These are phyloP conservation scores for Parnassius mnemosyne DNA, from an alignment of 2,888 invertebrate genomes.

Conservation along the genomic window DNA sequence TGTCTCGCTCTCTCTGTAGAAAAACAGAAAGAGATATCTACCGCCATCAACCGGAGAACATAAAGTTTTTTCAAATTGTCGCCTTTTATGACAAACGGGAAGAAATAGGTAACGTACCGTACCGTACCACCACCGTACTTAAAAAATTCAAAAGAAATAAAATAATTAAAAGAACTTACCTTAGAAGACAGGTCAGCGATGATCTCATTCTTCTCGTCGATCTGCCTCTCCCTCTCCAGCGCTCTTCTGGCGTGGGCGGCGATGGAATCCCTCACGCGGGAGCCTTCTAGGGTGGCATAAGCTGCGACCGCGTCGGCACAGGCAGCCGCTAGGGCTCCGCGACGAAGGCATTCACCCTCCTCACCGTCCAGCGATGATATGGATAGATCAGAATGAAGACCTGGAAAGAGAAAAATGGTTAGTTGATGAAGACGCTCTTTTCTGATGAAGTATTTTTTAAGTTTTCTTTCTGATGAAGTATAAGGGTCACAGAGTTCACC, in stretches of 20 bases:
- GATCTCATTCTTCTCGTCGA: constrained; percentile 88
- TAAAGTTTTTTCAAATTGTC: too few species aligned
- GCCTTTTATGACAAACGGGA: too few species aligned
- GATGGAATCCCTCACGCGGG: constrained; percentile 86
- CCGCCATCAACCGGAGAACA: too few species aligned
- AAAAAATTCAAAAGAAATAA: too few species aligned
- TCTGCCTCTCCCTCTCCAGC: constrained; percentile 88
- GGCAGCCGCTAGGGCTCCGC: constrained; percentile 84
- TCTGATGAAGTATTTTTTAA: too few species aligned
- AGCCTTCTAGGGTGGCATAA: constrained; percentile 87
- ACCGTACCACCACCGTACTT: too few species aligned
- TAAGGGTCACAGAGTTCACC: too few species aligned
- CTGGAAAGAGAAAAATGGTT: constrained; percentile 52
- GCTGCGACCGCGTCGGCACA: constrained; percentile 88
- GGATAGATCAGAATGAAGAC: constrained; percentile 85
- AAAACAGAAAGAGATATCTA: too few species aligned
- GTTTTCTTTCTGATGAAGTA: too few species aligned
- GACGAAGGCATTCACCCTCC: constrained; percentile 78
- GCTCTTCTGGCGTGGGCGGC: constrained; percentile 88
- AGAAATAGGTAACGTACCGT: too few species aligned
- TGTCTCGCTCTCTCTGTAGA: too few species aligned
- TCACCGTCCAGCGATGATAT: constrained; percentile 81
- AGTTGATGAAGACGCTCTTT: not conserved
- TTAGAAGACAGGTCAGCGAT: constrained; percentile 90
- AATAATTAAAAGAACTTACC: constrained; percentile 61